A percentile compares a stretch with the other conserved stretches of the same genome.
Conservation (phyloP, 1,140 invertebrate species). For the Tetramorium alpestre region DNA sequence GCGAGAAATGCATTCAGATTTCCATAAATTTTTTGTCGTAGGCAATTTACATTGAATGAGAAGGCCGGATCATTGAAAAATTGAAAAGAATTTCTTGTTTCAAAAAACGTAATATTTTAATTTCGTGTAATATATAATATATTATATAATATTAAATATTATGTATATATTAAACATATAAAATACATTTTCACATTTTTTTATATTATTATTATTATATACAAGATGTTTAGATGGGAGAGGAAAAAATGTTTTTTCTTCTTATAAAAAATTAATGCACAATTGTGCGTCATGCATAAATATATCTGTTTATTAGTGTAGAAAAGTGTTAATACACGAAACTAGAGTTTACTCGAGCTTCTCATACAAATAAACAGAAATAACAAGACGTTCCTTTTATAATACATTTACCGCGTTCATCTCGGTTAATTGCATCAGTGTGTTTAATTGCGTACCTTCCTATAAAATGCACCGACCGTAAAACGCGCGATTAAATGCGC, state of each 20-base stretch:
- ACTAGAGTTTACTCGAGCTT: neutral
- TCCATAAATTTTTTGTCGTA: neutral
- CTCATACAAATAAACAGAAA: constrained; percentile 16
- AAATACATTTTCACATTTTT: neutral
- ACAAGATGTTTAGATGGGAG: neutral
- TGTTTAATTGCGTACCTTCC: constrained; percentile 28
- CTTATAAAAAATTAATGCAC: neutral
- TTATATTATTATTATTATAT: neutral
- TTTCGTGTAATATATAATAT: neutral
- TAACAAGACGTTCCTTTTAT: neutral
- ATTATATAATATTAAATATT: neutral
- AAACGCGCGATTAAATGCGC: constrained; percentile 53
- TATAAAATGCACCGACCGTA: constrained; percentile 29
- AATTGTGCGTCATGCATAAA: neutral
- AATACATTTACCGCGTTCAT: neutral
- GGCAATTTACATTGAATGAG: neutral
- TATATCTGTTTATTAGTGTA: neutral
- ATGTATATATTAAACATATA: neutral
- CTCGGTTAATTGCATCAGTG: constrained; percentile 42
- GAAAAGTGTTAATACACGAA: neutral
- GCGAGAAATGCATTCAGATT: constrained; percentile 12
- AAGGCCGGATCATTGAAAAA: neutral
- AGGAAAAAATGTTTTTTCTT: neutral
- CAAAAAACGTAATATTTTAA: constrained; percentile 7
- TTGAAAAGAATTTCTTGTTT: neutral